phyloP scores from a whole-genome alignment of 2,888 invertebrate species.

The Cistogaster globosa region DNA sequence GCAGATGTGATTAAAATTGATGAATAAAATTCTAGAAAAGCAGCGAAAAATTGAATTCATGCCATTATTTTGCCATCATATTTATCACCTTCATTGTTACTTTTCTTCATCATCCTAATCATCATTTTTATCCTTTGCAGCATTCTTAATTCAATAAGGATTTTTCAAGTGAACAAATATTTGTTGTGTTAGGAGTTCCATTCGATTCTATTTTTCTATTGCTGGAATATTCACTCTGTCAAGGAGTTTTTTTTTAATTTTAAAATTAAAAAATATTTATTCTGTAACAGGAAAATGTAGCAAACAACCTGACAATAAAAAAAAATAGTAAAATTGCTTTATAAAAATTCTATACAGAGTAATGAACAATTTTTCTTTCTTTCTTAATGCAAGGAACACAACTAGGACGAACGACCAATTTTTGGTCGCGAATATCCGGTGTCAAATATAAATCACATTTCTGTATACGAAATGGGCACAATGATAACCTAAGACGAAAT shows the following conservation, averaged over 20 bases:
- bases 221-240: slow-evolving; percentile 13
- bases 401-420: no score
- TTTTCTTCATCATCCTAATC: not conserved
- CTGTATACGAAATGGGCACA: no score
- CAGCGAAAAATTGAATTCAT: slow-evolving; percentile 38
- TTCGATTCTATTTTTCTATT: slow-evolving; percentile 3
- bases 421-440: no score
- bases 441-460: no score
- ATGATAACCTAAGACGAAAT: no score
- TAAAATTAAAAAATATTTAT: slow-evolving; percentile 42
- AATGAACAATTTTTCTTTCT: not conserved
- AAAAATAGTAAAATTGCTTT: slow-evolving; percentile 35
- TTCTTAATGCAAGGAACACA: no score
- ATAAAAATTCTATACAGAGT: not conserved
- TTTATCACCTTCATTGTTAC: slow-evolving; percentile 7
- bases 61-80: slow-evolving; percentile 26
- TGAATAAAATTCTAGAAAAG: slow-evolving; percentile 38
- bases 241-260: slow-evolving; percentile 32
- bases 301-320: slow-evolving; percentile 45
- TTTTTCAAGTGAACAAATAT: slow-evolving; percentile 51
- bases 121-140: slow-evolving; percentile 22
- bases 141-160: slow-evolving; percentile 35
- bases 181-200: slow-evolving; percentile 38
- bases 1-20: slow-evolving; percentile 20
- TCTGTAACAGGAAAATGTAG: slow-evolving; percentile 15